phyloP scores from a whole-genome alignment of 1,140 invertebrate species.

The Daktulosphaira vitifoliae region DNA sequence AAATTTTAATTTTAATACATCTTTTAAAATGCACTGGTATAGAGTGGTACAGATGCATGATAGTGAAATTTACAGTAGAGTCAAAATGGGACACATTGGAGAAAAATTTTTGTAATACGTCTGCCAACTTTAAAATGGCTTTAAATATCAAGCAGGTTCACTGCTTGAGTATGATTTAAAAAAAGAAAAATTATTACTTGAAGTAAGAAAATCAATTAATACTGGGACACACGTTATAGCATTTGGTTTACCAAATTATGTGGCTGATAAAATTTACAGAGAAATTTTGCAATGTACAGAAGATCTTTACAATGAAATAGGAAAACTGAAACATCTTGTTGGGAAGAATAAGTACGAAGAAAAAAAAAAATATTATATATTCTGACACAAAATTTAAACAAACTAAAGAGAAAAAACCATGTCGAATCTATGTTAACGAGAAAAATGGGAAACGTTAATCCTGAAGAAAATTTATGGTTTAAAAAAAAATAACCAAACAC shows the following conservation, averaged over 20 bases:
- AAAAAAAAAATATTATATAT: too few species aligned
- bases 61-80: neutral
- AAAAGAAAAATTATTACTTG: neutral
- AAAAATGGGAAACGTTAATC: slow-evolving; percentile 13
- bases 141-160: neutral
- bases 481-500: too few species aligned
- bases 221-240: neutral
- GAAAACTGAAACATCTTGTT: neutral
- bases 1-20: neutral
- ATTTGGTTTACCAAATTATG: neutral
- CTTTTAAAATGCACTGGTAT: slow-evolving; percentile 40
- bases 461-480: slow-evolving; percentile 40
- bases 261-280: neutral
- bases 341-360: neutral
- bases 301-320: neutral
- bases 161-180: neutral
- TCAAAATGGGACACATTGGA: neutral
- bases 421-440: too few species aligned
- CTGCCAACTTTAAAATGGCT: neutral
- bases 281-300: neutral
- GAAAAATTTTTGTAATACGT: neutral
- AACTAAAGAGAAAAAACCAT: too few species aligned
- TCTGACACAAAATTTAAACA: too few species aligned
- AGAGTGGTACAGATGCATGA: slow-evolving; percentile 39
- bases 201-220: neutral